Evolutionary conservation across 2,113 vertebrate species (phyloP).

Genomic region (Alouatta palliata): DNA sequence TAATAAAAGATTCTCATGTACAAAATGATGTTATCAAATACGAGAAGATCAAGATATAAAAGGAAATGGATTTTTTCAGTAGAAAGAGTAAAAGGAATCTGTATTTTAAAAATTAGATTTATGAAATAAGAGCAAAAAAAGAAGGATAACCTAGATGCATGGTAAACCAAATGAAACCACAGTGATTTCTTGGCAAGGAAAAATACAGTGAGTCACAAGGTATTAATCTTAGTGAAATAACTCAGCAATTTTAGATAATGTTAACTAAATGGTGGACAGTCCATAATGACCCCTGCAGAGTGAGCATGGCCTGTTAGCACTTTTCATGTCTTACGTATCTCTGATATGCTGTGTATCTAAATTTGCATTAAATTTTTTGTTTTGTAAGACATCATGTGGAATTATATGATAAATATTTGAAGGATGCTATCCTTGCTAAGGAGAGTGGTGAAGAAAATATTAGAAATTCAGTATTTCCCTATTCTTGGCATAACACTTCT

Average conservation of each 20-base stretch:
- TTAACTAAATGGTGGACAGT: background rate
- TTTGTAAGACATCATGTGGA: background rate
- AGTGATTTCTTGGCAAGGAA: slow-evolving; percentile 28
- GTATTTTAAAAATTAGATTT: background rate
- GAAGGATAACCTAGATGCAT: background rate
- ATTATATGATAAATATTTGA: background rate
- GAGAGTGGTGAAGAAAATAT: slow-evolving; percentile 2
- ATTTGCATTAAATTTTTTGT: background rate
- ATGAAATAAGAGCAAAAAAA: slow-evolving; percentile 8
- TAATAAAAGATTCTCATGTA: background rate
- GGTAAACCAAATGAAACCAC: background rate
- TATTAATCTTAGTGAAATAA: background rate
- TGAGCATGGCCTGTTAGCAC: background rate
- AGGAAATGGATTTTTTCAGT: background rate
- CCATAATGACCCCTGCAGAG: background rate
- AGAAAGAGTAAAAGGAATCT: background rate
- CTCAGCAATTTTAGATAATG: background rate
- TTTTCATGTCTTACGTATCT: background rate
- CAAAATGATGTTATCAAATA: background rate
- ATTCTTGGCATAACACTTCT: background rate
- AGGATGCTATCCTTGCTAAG: background rate
- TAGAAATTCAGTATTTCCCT: background rate
- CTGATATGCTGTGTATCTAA: background rate
- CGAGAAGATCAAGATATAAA: background rate
- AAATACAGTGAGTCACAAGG: background rate